Base-by-base conservation (phyloP, 92 coral and sea anemone species). In the Parazoanthus darwini region DNA sequence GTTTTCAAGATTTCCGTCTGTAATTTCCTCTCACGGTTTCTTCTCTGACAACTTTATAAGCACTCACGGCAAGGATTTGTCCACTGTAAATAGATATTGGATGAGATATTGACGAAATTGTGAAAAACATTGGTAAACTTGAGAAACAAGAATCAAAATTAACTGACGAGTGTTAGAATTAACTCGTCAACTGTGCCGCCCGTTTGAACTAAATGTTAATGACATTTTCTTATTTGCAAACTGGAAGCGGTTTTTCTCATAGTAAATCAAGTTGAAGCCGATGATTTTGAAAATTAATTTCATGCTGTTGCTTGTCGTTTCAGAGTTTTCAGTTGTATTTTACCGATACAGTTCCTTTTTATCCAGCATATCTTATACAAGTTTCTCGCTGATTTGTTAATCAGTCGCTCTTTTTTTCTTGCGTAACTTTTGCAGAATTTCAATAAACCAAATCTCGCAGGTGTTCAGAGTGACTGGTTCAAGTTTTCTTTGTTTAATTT, bases 1-100 rank as follows among this genome's bases (percentile, higher is more conserved):
- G 72, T 86, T 80, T 81, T 80, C 78, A 73, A 54, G 51, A 86
- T 89, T 86, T 91, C 94, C 94, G 92, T 9, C 33, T 86, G 81
- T 75, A 86, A 86, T 78, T 86, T 86, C 89, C 89, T 86, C 65
- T 82, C 79, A 16, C 37, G 26, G 43, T 44, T 71, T 68, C 65
- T 43, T 70, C 68, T 71, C 66, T 84, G 87, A 84, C 87, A 84
- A 84, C 79, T 26, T 42, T 84, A 71, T 84, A 71, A 70, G 87
- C 68, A 71, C 87, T 71, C 78, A 25, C 77, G 22, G 77, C 79
- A 29, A 70, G 78, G 39, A 71, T 84, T 26, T 84, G 79, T 46
- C 77, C 35, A 50, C 42, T 70, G 87, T 84, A 84, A 84, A 84
- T 84, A 84, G 87, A 70, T 84, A 84, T 70, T 70, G 79, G 77